Percentiles rank a stretch among this genome's conserved stretches.
phyloP scores from a whole-genome alignment of 2,888 invertebrate genomes.

The Caradrina kadenii region DNA sequence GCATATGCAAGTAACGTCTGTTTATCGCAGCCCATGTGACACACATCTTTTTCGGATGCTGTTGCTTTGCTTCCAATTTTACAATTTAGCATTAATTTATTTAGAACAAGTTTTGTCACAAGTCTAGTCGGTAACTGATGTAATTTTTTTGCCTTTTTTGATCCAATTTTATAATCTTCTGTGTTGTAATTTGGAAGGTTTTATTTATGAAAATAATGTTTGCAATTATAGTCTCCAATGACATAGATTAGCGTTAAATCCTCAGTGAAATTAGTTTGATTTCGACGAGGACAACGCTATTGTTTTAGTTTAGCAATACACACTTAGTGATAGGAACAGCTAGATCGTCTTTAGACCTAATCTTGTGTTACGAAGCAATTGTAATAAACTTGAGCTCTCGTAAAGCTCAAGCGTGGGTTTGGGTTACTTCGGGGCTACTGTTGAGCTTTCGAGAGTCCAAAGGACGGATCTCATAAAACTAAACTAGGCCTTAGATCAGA shows the following conservation, averaged over 20 bases:
- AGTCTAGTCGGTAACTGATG: slow-evolving; percentile 49
- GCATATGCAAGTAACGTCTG: background rate
- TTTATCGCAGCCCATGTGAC: background rate
- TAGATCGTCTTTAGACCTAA: slow-evolving; percentile 25
- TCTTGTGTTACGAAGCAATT: slow-evolving; percentile 23
- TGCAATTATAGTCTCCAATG: slow-evolving; percentile 15
- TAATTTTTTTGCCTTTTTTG: slow-evolving; percentile 10
- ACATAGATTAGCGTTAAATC: background rate
- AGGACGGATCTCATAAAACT: slow-evolving; percentile 32
- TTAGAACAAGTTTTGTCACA: slow-evolving; percentile 39
- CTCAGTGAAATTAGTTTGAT: background rate
- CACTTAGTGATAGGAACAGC: slow-evolving; percentile 25
- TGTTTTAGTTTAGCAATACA: slow-evolving; percentile 6
- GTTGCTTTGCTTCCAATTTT: slow-evolving; percentile 2
- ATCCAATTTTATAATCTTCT: slow-evolving; percentile 3
- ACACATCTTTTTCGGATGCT: slow-evolving; percentile 3
- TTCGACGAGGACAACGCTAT: background rate
- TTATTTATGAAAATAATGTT: background rate
- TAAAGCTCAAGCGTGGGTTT: background rate
- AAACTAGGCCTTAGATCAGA: slow-evolving; percentile 11
- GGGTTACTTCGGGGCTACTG: background rate
- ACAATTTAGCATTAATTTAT: slow-evolving; percentile 29
- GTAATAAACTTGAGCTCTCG: slow-evolving; percentile 2
- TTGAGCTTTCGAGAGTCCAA: background rate
- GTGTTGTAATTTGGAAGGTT: slow-evolving; percentile 10